Evolutionary conservation across 1,140 invertebrate species (phyloP).

Genomic region (Cydia fagiglandana): DNA sequence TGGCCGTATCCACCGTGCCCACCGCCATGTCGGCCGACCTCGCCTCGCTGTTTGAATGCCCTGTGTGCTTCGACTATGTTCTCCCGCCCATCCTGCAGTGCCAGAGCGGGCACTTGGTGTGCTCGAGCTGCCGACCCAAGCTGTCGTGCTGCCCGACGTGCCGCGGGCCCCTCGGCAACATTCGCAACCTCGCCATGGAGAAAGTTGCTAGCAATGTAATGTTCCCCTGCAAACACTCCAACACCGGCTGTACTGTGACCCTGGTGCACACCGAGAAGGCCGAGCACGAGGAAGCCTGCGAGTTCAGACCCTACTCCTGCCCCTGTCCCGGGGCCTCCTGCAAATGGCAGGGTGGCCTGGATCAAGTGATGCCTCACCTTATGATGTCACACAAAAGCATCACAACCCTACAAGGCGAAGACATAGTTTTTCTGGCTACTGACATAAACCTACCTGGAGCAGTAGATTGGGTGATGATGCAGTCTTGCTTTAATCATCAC

Average conservation of each 20-base stretch:
- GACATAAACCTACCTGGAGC: constrained; percentile 99
- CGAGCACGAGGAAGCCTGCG: constrained; percentile 99
- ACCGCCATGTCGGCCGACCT: constrained; percentile 89
- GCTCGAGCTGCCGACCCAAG: constrained; percentile 97
- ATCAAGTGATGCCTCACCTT: constrained; percentile 97
- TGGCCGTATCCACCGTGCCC: constrained; percentile 66
- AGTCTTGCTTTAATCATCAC: constrained; percentile 98
- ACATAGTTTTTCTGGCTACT: constrained; percentile 99
- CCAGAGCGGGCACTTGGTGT: constrained; percentile 93
- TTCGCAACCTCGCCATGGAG: constrained; percentile 99
- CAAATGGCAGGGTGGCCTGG: constrained; percentile 98
- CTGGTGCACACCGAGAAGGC: constrained; percentile 97
- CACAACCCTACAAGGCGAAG: constrained; percentile 97
- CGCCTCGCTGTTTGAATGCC: constrained; percentile 98
- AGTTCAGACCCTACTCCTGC: constrained; percentile 98
- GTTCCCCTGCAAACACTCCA: constrained; percentile 99
- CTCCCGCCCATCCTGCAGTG: constrained; percentile 96
- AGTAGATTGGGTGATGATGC: constrained; percentile 99
- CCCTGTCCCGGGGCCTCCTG: constrained; percentile 99
- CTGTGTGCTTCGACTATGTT: constrained; percentile 99
- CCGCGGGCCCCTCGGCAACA: constrained; percentile 96
- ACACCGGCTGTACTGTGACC: constrained; percentile 95
- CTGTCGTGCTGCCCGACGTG: constrained; percentile 98
- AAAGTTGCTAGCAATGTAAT: constrained; percentile 98
- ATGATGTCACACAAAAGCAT: constrained; percentile 99